Evolutionary conservation across 2,113 vertebrate genomes (phyloP).

Genomic region (Gallinago undulata): DNA sequence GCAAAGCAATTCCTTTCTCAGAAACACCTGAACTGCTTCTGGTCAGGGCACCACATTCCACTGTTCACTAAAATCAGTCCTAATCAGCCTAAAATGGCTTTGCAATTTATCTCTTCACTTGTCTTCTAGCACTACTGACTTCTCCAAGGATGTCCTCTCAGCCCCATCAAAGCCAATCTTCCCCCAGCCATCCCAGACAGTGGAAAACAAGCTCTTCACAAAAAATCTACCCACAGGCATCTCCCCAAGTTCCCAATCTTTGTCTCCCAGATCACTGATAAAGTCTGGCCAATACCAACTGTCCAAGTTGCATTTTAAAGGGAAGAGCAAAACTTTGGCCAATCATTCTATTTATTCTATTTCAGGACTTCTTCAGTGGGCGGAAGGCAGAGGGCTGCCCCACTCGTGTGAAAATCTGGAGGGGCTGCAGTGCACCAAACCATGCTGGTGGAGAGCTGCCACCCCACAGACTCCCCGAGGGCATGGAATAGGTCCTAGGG

Average conservation of each 20-base stretch:
- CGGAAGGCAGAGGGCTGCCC: not conserved
- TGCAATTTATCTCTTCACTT: not conserved
- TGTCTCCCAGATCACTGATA: not conserved
- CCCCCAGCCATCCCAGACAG: fast-evolving
- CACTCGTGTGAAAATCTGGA: not conserved
- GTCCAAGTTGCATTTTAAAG: not conserved
- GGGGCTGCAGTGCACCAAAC: not conserved
- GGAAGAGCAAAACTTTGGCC: not conserved
- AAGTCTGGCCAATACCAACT: not conserved
- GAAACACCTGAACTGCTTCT: not conserved
- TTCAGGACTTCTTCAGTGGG: not conserved
- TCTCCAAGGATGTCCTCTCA: not conserved
- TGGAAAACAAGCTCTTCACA: not conserved
- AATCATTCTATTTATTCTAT: not conserved
- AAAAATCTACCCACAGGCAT: not conserved
- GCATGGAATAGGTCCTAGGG: fast-evolving
- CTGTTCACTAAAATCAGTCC: not conserved
- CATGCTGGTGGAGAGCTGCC: not conserved
- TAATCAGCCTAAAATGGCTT: not conserved
- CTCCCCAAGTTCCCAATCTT: not conserved
- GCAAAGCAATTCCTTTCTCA: not conserved
- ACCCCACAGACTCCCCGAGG: not conserved
- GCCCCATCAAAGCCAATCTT: not conserved
- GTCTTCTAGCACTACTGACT: not conserved
- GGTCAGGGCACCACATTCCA: not conserved